Evolutionary conservation across 2,797 vertebrate species (phyloP).

Genomic region (Eospalax fontanierii): DNA sequence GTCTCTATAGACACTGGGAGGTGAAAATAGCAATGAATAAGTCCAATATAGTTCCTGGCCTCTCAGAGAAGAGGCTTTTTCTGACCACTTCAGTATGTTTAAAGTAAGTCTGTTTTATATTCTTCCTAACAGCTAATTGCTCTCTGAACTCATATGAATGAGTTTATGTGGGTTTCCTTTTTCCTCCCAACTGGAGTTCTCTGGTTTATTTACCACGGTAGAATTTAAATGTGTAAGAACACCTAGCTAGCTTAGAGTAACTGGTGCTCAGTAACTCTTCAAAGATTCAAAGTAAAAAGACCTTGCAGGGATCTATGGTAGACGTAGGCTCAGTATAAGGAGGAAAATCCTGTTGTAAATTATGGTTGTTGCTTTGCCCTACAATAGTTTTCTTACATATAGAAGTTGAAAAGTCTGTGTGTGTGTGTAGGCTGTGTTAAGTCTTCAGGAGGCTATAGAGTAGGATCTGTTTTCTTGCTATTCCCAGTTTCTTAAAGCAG

Average conservation of each 20-base stretch:
- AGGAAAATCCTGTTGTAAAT: neutral
- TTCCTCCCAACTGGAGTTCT: neutral
- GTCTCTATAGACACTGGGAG: neutral
- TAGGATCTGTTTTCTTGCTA: neutral
- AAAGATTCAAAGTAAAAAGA: neutral
- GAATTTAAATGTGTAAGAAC: neutral
- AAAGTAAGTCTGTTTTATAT: neutral
- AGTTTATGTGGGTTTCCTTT: neutral
- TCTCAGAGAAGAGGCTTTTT: constrained; percentile 24
- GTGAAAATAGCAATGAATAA: neutral
- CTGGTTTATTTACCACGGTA: neutral
- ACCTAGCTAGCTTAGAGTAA: neutral
- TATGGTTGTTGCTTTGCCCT: constrained; percentile 9
- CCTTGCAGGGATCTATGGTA: neutral
- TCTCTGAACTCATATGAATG: neutral
- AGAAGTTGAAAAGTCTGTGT: neutral
- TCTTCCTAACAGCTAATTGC: neutral
- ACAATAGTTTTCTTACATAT: neutral
- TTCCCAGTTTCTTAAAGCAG: constrained; percentile 10
- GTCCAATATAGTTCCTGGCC: neutral
- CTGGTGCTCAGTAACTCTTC: neutral
- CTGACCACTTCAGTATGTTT: neutral
- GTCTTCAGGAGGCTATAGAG: neutral
- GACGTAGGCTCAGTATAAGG: neutral
- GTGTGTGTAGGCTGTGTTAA: neutral